Evolutionary conservation across 2,888 invertebrate genomes (phyloP), one percentile per base, ranked within the genome.

Genomic region (Heliconius ethilla): DNA sequence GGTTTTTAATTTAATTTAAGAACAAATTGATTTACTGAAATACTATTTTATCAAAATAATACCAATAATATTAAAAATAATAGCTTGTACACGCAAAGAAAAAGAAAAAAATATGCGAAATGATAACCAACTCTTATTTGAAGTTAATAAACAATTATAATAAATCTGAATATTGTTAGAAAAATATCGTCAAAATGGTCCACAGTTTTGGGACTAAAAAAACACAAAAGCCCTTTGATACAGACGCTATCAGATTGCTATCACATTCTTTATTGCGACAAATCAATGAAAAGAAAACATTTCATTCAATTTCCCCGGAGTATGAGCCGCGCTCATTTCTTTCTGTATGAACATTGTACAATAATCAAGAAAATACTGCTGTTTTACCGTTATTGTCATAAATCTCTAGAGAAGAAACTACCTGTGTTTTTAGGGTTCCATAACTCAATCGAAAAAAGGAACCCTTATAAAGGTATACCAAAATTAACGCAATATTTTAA

Each of bases 251-350:
- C n/a, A 76, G 27, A 62, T 62, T 33, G 59, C 40, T 18, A 69
- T 59, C 55, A 40, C 33, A 75, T 74, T 63, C 27, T 37, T 40
- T 40, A 75, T 69, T 67, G 37, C 69, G 59, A 69, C 40, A 76
- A 76, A 76, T 70, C 59, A 70, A 76, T 27, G 69, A 69, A 63
- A 74, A 27, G 27, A 40, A 70, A 76, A 63, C 70, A 70, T 63
- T 76, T 76, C 76, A 45, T 76, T 18, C 29, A 63, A 76, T 76
- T 76, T 76, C 76, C 76, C 76, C 29, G 45, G 76, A 70, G 76
- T 45, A 70, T 18, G 33, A 6, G 51, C 70, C 70, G 27, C 70
- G 55, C 33, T 70, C 70, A 55, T 33, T 72, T 55, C 55, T n/a
- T 59, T 55, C n/a, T 72, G n/a, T 59, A 55, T 33, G 25, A 55